Conservation (phyloP, 2,888 invertebrate species). For the Smittia sp. region DNA sequence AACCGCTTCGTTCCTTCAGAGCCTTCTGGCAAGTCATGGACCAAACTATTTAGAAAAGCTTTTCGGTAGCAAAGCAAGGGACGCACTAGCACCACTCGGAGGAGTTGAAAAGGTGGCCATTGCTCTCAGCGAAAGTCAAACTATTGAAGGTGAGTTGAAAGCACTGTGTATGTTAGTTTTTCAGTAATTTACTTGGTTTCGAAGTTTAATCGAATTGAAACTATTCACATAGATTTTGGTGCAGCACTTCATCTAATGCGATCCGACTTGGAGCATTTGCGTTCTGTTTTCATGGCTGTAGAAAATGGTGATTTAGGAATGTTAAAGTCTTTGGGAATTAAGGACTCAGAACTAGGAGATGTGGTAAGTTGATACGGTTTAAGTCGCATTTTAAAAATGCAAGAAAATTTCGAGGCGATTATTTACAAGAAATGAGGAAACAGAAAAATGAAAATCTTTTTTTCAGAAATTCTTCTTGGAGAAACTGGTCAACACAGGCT, state of each 20-base stretch:
- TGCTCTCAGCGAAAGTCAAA: constrained; percentile 89
- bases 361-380: too few species aligned
- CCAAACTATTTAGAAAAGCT: constrained; percentile 95
- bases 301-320: constrained; percentile 93
- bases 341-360: constrained; percentile 91
- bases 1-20: constrained; percentile 91
- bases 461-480: constrained; percentile 88
- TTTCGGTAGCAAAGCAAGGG: constrained; percentile 91
- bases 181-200: constrained; percentile 59
- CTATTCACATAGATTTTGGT: constrained; percentile 44
- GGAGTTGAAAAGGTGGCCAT: constrained; percentile 95
- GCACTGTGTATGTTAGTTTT: constrained; percentile 67
- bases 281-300: constrained; percentile 93
- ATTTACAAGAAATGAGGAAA: too few species aligned
- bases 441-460: too few species aligned
- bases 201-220: too few species aligned
- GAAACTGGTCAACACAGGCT: constrained; percentile 92
- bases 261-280: constrained; percentile 85
- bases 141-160: constrained; percentile 70
- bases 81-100: constrained; percentile 85
- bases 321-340: constrained; percentile 90
- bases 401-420: too few species aligned
- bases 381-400: too few species aligned
- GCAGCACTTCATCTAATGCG: constrained; percentile 57
- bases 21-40: constrained; percentile 89